Percentiles rank a stretch among this genome's conserved stretches.
These are phyloP conservation scores for Napeogenes inachia DNA, from an alignment of 2,888 invertebrate species.

Conservation along the genomic window DNA sequence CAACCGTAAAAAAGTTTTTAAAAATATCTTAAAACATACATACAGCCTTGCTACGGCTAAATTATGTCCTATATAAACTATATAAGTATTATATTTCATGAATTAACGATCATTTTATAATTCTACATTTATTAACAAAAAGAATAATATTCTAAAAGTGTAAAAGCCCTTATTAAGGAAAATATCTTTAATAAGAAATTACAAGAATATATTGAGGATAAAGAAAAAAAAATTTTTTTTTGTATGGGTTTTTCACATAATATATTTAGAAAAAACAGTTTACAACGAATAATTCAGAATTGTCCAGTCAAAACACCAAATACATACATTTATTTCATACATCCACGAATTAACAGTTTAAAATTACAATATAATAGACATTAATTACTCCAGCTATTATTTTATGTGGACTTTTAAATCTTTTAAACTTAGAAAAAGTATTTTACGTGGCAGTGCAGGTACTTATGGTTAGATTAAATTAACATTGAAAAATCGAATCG, in stretches of 20 bases:
- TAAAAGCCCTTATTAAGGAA: no score
- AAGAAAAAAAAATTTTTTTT: not conserved
- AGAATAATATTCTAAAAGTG: no score
- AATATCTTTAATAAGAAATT: not conserved
- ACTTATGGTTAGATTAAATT: not conserved
- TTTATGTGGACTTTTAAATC: constrained; percentile 6
- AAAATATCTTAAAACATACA: no score
- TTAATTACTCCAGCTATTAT: constrained; percentile 7
- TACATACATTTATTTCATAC: constrained; percentile 25
- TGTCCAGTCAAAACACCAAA: constrained; percentile 35
- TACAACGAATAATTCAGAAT: constrained; percentile 33
- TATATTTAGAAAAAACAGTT: constrained; percentile 34
- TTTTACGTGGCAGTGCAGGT: constrained; percentile 1
- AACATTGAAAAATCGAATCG: not conserved
- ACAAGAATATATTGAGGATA: not conserved
- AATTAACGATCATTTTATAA: no score
- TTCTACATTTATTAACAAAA: no score
- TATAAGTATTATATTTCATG: no score
- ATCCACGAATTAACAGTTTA: constrained; percentile 14
- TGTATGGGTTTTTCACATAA: constrained; percentile 34
- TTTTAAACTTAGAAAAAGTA: not conserved
- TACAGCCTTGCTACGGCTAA: no score
- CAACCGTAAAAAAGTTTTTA: no score
- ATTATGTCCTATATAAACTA: no score
- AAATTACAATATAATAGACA: constrained; percentile 10